A percentile compares a stretch with the other conserved stretches of the same genome.
phyloP scores from a whole-genome alignment of 2,888 invertebrate species.

The Sesia apiformis region DNA sequence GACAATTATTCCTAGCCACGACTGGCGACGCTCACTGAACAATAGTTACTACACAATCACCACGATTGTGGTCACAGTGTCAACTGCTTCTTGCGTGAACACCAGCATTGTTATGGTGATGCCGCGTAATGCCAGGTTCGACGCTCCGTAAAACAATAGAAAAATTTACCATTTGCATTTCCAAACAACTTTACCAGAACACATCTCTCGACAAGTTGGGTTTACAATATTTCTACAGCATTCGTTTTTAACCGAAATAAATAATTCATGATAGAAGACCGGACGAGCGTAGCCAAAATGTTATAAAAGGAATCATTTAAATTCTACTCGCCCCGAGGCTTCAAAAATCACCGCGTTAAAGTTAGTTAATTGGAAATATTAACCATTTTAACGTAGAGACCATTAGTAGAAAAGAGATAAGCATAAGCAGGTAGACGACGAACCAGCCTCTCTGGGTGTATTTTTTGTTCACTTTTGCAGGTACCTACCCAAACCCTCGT shows the following conservation, averaged over 20 bases:
- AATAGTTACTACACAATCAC: conserved; percentile 56
- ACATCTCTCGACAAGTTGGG: not conserved
- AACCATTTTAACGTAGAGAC: conserved; percentile 49
- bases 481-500: conserved; percentile 58
- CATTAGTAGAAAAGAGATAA: conserved; percentile 55
- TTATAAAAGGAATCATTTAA: conserved; percentile 42
- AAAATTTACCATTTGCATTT: conserved; percentile 44
- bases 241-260: conserved; percentile 36
- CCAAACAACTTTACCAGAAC: conserved; percentile 26
- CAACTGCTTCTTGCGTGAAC: conserved; percentile 58
- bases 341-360: conserved; percentile 45
- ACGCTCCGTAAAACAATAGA: conserved; percentile 56
- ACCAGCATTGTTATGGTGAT: conserved; percentile 65
- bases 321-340: conserved; percentile 47
- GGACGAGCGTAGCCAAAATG: conserved; percentile 22
- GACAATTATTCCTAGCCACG: conserved; percentile 38
- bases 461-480: conserved; percentile 57
- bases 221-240: too few relatives aligned
- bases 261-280: conserved; percentile 49
- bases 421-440: conserved; percentile 56
- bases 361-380: conserved; percentile 62
- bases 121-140: conserved; percentile 41
- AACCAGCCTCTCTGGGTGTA: conserved; percentile 39
- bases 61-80: conserved; percentile 49
- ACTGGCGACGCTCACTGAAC: conserved; percentile 24